Base-by-base conservation (phyloP, 2,888 invertebrate genomes). In the Galerucella calmariensis region DNA sequence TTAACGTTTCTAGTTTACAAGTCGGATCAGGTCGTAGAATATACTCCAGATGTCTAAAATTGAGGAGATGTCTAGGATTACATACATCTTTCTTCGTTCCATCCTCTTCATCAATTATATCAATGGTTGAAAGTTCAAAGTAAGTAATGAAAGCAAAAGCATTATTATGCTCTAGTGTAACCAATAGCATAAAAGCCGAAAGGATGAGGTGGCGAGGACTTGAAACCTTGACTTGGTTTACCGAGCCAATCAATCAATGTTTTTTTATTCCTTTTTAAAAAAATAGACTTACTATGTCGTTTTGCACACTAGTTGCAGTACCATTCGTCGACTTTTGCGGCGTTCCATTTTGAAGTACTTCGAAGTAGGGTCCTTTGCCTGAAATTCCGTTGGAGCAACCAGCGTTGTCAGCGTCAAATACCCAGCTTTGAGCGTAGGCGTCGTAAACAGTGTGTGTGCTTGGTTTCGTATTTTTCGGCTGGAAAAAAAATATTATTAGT, bases 391-490 rank as follows among this genome's bases (percentile, higher is more conserved):
- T 83, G 0, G 85, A 83, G 66, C 81, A 79, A 41, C 82, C 82
- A 1, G 83, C 82, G 79, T 75, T 84, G 74, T 83, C 86, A 20
- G 88, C 82, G 70, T 89, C 89, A 83, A 89, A 89, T 63, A 89
- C 89, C 89, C 89, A 89, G 77, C 89, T 89, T 81, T 89, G 89
- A 20, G 88, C 86, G 82, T 88, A 88, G 67, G 88, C 87, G 84
- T 87, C 86, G 84, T 88, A 87, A 27, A 84, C 84, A 71, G 83
- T 84, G 65, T 80, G 80, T 53, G 81, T 78, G 77, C 84, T 83
- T 69, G 85, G 83, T 79, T 86, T 86, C 61, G 86, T 84, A 67
- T 86, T 83, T 83, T 88, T 88, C 74, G 86, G 86, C 88, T 88
- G 84, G 14, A 84, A 85, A 73, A 74, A 66, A 65, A 12, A 67